phyloP scores from a whole-genome alignment of 2,113 vertebrate species.

The Periophthalmus modestus region DNA sequence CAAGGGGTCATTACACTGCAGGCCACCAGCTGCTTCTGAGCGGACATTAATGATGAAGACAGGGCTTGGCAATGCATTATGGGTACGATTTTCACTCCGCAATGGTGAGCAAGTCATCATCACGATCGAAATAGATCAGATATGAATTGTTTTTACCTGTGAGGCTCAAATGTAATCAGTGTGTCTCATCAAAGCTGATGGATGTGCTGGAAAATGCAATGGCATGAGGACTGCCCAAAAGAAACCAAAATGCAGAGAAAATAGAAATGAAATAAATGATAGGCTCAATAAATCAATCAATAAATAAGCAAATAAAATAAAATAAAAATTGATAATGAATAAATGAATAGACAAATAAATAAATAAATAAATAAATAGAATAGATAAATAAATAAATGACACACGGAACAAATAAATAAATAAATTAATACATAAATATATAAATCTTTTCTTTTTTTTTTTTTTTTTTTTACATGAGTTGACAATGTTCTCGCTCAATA shows the following conservation, averaged over 20 bases:
- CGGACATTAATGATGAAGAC: slow-evolving; percentile 21
- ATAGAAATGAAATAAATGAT: no score
- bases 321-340: no score
- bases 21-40: slow-evolving; percentile 9
- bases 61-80: not conserved
- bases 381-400: no score
- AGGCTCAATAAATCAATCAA: no score
- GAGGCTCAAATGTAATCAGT: not conserved
- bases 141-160: not conserved
- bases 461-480: no score
- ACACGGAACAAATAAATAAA: no score
- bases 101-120: not conserved
- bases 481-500: no score
- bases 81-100: not conserved
- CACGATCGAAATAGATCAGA: not conserved
- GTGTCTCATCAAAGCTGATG: not conserved
- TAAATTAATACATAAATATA: no score
- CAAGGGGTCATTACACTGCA: slow-evolving; percentile 26
- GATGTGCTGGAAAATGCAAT: not conserved
- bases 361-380: no score
- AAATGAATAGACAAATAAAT: no score
- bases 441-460: no score
- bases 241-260: not conserved
- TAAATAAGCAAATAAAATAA: no score
- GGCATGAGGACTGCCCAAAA: not conserved